phyloP scores from a whole-genome alignment of 2,113 vertebrate genomes.

The Progne subis region DNA sequence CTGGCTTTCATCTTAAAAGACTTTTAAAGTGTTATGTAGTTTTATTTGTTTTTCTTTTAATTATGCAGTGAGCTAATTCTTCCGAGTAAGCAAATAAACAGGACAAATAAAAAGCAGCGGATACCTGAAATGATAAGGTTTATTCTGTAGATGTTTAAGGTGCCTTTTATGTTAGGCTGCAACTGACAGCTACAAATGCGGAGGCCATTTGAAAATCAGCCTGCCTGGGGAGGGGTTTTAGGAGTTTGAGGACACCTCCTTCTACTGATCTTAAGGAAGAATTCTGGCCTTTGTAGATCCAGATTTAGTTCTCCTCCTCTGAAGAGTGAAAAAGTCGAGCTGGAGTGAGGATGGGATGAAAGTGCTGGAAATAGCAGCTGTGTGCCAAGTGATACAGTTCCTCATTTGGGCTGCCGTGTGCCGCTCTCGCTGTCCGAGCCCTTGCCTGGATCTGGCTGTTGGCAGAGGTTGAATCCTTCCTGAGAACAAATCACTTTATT shows the following conservation, averaged over 20 bases:
- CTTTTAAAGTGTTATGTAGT: neutral
- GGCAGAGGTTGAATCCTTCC: conserved; percentile 43
- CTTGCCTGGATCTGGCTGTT: conserved; percentile 32
- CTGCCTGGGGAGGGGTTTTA: neutral
- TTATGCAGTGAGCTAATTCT: neutral
- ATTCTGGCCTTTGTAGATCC: neutral
- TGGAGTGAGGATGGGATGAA: neutral
- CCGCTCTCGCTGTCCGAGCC: neutral
- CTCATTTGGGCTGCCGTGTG: neutral
- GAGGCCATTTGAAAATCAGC: neutral
- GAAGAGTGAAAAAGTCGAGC: neutral
- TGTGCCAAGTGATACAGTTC: conserved; percentile 45
- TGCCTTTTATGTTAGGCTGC: neutral
- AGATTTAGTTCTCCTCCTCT: neutral
- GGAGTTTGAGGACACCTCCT: neutral
- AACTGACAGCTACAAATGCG: neutral
- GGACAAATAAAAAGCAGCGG: neutral
- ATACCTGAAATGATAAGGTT: neutral
- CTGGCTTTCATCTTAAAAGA: neutral
- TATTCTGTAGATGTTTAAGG: neutral
- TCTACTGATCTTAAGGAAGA: neutral
- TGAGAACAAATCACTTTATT: conserved; percentile 59
- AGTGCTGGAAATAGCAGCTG: conserved; percentile 35
- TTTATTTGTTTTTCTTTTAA: neutral
- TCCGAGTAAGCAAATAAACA: neutral